A percentile compares a stretch with the other conserved stretches of the same genome.
Evolutionary conservation across 1,140 invertebrate species (phyloP).

Genomic region (Papilio helenus): DNA sequence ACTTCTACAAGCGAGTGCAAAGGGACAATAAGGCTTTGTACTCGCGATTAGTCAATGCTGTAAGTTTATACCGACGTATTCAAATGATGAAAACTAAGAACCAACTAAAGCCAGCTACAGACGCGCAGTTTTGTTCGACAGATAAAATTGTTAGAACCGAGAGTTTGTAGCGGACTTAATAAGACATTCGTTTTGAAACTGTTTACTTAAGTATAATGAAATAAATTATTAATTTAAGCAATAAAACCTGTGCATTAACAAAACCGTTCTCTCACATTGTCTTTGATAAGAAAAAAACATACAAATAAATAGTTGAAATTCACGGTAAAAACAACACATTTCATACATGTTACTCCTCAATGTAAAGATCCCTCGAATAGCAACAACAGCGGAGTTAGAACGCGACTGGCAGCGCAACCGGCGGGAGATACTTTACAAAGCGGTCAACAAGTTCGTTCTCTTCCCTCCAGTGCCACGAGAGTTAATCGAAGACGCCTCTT

Average conservation of each 20-base stretch:
- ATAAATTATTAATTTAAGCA: no score
- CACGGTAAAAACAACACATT: not conserved
- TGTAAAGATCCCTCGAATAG: constrained; percentile 50
- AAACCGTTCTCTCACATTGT: no score
- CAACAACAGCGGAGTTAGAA: constrained; percentile 44
- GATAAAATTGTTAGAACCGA: no score
- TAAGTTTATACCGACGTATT: constrained; percentile 42
- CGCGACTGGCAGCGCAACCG: constrained; percentile 57
- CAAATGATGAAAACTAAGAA: not conserved
- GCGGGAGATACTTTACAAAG: constrained; percentile 46
- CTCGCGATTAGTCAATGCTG: constrained; percentile 47
- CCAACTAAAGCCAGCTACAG: not conserved
- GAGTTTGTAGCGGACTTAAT: no score
- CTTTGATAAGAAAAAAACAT: no score
- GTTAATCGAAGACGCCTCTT: constrained; percentile 57
- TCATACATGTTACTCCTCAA: not conserved
- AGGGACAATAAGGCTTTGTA: constrained; percentile 53
- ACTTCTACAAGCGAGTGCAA: constrained; percentile 43
- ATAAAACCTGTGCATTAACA: no score
- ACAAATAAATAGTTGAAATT: not conserved
- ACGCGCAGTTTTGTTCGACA: no score
- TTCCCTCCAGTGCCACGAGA: constrained; percentile 53
- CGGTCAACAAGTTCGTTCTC: constrained; percentile 54
- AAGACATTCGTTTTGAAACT: no score
- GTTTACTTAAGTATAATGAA: no score